These are phyloP conservation scores for Orthonychiurus folsomi DNA, from an alignment of 2,888 invertebrate genomes.

Conservation along the genomic window DNA sequence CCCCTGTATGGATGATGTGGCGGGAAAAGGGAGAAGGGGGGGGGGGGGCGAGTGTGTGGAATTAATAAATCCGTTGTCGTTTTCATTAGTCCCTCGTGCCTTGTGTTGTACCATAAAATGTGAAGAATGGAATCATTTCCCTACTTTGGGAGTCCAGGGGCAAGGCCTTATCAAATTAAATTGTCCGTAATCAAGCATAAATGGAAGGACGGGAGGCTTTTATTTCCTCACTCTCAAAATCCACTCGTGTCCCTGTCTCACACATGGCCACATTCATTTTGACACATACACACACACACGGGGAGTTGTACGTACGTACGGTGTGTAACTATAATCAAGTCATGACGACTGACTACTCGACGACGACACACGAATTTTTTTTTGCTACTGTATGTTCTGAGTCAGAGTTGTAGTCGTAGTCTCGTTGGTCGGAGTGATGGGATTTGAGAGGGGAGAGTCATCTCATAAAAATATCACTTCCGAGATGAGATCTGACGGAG, in stretches of 20 bases:
- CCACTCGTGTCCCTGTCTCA: conserved; percentile 12
- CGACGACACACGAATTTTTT: background rate
- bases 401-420: no score
- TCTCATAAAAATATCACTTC: conserved; percentile 1
- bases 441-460: background rate
- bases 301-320: background rate
- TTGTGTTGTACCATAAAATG: conserved; percentile 36
- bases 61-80: conserved; percentile 38
- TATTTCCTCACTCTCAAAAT: conserved; percentile 25
- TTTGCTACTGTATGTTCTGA: no score
- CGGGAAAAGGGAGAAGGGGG: background rate
- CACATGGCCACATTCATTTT: background rate
- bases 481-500: background rate
- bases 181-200: conserved; percentile 36
- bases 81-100: conserved; percentile 37
- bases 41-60: conserved; percentile 24
- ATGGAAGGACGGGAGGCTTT: conserved; percentile 22
- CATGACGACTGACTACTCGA: conserved; percentile 23
- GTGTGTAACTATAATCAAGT: conserved; percentile 17
- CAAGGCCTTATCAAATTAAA: conserved; percentile 35
- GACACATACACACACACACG: background rate
- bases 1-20: background rate
- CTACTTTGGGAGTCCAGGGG: conserved; percentile 22
- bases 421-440: no score
- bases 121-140: conserved; percentile 34